Base-by-base conservation (phyloP, 1,140 invertebrate species). In the Homalodisca vitripennis region DNA sequence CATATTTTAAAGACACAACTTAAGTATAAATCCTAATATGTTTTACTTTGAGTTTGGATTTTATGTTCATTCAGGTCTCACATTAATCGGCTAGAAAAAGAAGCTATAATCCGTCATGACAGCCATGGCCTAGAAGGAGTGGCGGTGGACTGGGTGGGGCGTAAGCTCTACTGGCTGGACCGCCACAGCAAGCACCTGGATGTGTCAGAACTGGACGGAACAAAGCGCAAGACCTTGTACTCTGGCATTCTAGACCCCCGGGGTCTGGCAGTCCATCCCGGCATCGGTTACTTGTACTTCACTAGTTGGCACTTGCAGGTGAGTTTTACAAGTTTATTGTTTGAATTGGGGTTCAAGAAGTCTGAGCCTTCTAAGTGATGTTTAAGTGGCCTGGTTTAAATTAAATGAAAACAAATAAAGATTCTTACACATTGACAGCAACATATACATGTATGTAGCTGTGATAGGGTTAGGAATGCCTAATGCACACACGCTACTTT, bases 81-180 rank as follows among this genome's bases (percentile, higher is more conserved):
- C n/a, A 72, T 77, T 13, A 73, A 73, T 0, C 66, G 62, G 22
- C 81, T 79, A 2, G 81, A 84, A 1, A 89, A 87, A 75, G 93
- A 98, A 81, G 86, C 92, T 0, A 88, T 99, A 0, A 90, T 98
- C 13, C 84, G 93, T 57, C 95, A 98, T 75, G 94, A 98, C 74
- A 94, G 95, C 22, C 90, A 97, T 74, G 95, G 95, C 13, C 82
- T 98, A 17, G 97, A 99, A 84, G 97, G 96, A n/a, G 88, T 99
- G 20, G 91, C 95, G 0, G 86, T 99, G 3, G 98, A 99, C 80
- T 99, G 98, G 98, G 86, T 99, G 29, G 95, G 90, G 3, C 86
- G 94, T 62, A 99, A 99, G 79, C 80, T 99, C 0, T 99, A 99
- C 77, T 98, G 96, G 95, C 81, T 98, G n/a, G 97, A 99, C 77